phyloP scores from a whole-genome alignment of 2,797 vertebrate species.

The Corythornis leucogaster region DNA sequence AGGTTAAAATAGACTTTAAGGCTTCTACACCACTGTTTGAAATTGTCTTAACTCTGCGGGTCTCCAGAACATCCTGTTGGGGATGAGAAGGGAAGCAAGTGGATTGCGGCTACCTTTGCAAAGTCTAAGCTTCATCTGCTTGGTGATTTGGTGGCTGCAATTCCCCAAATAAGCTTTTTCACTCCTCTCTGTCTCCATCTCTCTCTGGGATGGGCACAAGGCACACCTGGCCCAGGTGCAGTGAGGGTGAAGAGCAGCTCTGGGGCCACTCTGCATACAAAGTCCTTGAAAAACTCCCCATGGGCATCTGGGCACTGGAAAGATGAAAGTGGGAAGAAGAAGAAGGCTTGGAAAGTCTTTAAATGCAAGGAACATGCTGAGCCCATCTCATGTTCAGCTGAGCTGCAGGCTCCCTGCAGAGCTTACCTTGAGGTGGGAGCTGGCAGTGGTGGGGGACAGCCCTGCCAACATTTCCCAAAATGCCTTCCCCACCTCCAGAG shows the following conservation, averaged over 20 bases:
- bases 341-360: not conserved
- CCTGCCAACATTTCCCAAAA: not conserved
- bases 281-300: not conserved
- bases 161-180: not conserved
- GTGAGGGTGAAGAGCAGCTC: not conserved
- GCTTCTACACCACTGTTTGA: rapidly evolving
- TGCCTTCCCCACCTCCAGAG: not conserved
- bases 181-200: not conserved
- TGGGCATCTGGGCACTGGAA: not conserved
- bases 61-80: not conserved
- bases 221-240: not conserved
- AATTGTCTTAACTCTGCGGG: not conserved
- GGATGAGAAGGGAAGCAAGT: not conserved
- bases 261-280: not conserved
- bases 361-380: not conserved
- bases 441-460: rapidly evolving
- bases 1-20: not conserved
- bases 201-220: rapidly evolving
- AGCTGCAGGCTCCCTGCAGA: not conserved
- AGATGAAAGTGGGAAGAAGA: not conserved
- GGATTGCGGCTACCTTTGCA: not conserved
- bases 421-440: not conserved
- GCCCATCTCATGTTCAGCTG: not conserved
- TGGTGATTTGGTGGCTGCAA: not conserved
- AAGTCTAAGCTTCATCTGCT: not conserved